A percentile compares a stretch with the other conserved stretches of the same genome.
phyloP scores from a whole-genome alignment of 2,888 invertebrate species.

The Willowsia nigromaculata region DNA sequence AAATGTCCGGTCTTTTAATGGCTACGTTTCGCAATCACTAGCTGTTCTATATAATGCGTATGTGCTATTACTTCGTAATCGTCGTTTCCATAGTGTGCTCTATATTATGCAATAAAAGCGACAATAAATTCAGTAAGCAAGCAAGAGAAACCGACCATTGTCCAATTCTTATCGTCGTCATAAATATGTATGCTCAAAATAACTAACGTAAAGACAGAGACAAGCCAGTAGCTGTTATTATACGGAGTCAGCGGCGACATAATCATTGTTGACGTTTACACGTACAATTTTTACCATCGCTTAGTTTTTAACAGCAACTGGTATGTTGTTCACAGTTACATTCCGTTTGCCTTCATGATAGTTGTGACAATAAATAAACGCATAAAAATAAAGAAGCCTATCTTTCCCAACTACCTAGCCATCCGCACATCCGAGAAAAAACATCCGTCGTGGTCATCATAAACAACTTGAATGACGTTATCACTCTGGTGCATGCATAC shows the following conservation, averaged over 20 bases:
- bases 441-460: neutral
- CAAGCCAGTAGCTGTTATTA: neutral
- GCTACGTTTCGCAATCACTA: slow-evolving; percentile 7
- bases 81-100: neutral
- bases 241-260: neutral
- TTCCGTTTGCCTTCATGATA: neutral
- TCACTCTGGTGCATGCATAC: neutral
- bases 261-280: neutral
- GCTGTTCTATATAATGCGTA: neutral
- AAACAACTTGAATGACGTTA: neutral
- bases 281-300: neutral
- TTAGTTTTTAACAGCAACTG: neutral
- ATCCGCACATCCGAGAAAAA: neutral
- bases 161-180: slow-evolving; percentile 20
- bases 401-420: neutral
- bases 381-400: neutral
- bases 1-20: slow-evolving; percentile 16
- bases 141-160: neutral
- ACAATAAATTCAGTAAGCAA: slow-evolving; percentile 52
- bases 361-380: neutral
- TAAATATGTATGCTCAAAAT: neutral
- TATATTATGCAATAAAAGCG: slow-evolving; percentile 43
- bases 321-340: neutral
- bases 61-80: neutral
- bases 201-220: neutral